Percentiles rank a stretch among this genome's conserved stretches.
Conservation (phyloP, 1,140 invertebrate genomes). For the Stegodyphus mimosarum region DNA sequence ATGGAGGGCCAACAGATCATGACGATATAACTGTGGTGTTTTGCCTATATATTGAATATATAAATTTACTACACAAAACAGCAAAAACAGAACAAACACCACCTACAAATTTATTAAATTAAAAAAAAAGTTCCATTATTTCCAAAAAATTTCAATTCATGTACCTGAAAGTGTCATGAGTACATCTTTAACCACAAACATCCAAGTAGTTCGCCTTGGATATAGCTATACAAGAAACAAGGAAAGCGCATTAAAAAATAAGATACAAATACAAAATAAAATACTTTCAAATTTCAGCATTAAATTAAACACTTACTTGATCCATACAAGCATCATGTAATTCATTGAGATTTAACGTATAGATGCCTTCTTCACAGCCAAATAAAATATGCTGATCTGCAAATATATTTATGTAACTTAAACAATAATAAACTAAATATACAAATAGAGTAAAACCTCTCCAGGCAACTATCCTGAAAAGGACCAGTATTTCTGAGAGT, state of each 20-base stretch:
- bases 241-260: not conserved
- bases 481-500: too few species aligned
- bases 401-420: slow-evolving; percentile 38
- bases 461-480: too few species aligned
- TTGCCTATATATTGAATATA: slow-evolving; percentile 77
- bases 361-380: slow-evolving; percentile 97
- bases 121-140: too few species aligned
- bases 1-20: slow-evolving; percentile 88
- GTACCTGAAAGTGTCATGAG: slow-evolving; percentile 95
- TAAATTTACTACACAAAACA: not conserved
- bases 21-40: slow-evolving; percentile 93
- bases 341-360: slow-evolving; percentile 97
- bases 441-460: too few species aligned
- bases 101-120: too few species aligned
- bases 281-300: not conserved
- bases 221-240: slow-evolving; percentile 74
- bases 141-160: too few species aligned
- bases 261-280: not conserved
- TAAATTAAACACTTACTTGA: slow-evolving; percentile 71
- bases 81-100: too few species aligned
- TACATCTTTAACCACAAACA: slow-evolving; percentile 98
- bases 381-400: slow-evolving; percentile 95
- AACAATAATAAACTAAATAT: not conserved
- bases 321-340: slow-evolving; percentile 97
- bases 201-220: slow-evolving; percentile 94